Evolutionary conservation across 92 coral and sea anemone species (phyloP).

Genomic region (Montipora capitata): DNA sequence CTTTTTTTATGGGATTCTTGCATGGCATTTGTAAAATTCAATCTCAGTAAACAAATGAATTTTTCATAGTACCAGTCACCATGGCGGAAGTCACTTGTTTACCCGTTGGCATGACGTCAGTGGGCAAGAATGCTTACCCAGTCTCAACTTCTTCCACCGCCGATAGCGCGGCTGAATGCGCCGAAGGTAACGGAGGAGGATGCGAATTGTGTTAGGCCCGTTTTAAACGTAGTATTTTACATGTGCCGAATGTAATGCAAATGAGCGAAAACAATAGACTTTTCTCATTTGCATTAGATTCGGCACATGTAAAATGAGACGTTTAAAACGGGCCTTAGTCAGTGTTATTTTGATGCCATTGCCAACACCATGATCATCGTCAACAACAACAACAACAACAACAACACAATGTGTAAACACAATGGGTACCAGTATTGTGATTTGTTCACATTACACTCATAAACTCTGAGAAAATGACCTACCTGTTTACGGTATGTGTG

Average conservation of each 20-base stretch:
- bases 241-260: no score
- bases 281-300: no score
- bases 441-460: no score
- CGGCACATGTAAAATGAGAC: no score
- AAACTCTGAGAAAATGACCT: no score
- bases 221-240: not conserved
- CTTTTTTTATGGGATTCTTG: no score
- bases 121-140: constrained; percentile 52
- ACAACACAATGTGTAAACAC: no score
- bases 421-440: no score
- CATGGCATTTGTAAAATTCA: no score
- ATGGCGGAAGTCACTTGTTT: constrained; percentile 52
- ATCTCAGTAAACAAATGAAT: not conserved
- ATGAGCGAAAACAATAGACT: no score
- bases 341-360: not conserved
- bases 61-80: not conserved
- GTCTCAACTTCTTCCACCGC: constrained; percentile 22
- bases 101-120: constrained; percentile 45
- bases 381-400: not conserved
- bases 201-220: not conserved
- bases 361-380: not conserved
- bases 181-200: constrained; percentile 14
- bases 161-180: not conserved
- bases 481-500: no score
- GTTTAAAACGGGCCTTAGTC: no score